Evolutionary conservation across 2,113 vertebrate species (phyloP), one percentile per base, ranked within the genome.

Genomic region (Lutjanus erythropterus): DNA sequence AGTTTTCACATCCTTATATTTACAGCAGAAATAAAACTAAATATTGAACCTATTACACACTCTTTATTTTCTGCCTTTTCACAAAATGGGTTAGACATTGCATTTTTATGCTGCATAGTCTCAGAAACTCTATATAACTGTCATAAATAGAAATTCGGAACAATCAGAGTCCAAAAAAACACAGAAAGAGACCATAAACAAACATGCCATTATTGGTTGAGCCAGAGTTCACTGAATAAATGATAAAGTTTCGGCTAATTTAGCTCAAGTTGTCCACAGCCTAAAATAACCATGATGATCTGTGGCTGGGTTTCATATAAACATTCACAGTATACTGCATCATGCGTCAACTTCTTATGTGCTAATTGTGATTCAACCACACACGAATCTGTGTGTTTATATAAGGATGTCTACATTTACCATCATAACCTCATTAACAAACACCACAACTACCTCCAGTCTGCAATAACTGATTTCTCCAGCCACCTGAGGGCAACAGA

Each of bases 11-110:
- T 55, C 7, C 15, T 53, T 44, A 44, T n/a, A 58, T 71, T 6
- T 35, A 82, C 41, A 46, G n/a, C 12, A 50, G 25, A 64, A 37
- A n/a, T 50, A n/a, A 14, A 53, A 18, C 21, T 19, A 29, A 75
- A 53, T 56, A 70, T 71, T 50, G 10, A 76, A 35, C 46, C n/a
- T 8, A 41, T 21, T 27, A 49, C 31, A 58, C n/a, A 33, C 10
- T 7, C 3, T 35, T 35, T 19, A 10, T 58, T 60, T 23, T 71
- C 35, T 55, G 9, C 44, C 18, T 46, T 62, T 25, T 12, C 1
- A 39, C 31, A 33, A 18, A 68, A 46, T 0, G 64, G 9, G 41
- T 39, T 49, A 31, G 33, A 56, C 3, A 9, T 15, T 27, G 46
- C 9, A 47, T 55, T 59, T 78, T 60, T 46, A 39, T 61, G n/a